A percentile compares a stretch with the other conserved stretches of the same genome.
Conservation (phyloP, 2,113 vertebrate species). For the Genyomyrus donnyi region DNA sequence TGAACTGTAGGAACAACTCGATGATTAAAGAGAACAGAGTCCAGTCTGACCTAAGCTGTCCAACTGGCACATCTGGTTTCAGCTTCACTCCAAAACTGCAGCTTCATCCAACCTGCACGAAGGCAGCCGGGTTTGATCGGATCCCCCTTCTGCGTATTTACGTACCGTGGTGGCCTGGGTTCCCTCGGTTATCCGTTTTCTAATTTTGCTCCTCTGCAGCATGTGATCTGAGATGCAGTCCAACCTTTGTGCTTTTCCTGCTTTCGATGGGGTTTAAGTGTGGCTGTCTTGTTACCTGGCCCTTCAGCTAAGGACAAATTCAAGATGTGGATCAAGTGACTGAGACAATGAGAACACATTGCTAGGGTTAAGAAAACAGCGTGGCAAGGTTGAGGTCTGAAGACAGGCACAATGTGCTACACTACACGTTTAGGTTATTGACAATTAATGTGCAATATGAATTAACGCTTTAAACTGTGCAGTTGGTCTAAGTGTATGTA, state of each 20-base stretch:
- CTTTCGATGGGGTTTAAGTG: not conserved
- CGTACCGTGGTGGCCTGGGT: not conserved
- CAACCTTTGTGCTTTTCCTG: not conserved
- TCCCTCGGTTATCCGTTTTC: not conserved
- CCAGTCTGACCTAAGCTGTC: not conserved
- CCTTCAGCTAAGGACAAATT: not conserved
- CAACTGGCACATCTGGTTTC: not conserved
- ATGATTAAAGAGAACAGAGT: not conserved
- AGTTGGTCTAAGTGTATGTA: not conserved
- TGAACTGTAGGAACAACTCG: not conserved
- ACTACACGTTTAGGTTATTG: not conserved
- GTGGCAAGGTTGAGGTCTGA: not conserved
- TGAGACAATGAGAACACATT: not conserved
- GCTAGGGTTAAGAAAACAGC: not conserved
- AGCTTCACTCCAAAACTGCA: not conserved
- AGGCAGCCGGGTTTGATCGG: not conserved
- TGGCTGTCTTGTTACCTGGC: not conserved
- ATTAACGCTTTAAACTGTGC: not conserved
- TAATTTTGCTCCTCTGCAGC: not conserved
- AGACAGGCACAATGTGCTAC: not conserved
- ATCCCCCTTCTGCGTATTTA: not conserved
- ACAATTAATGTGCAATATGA: slow-evolving; percentile 2
- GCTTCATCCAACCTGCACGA: not conserved
- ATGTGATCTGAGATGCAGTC: not conserved
- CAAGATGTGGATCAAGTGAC: not conserved